Base-by-base conservation (phyloP, 2,113 vertebrate species). In the Salvelinus fontinalis region DNA sequence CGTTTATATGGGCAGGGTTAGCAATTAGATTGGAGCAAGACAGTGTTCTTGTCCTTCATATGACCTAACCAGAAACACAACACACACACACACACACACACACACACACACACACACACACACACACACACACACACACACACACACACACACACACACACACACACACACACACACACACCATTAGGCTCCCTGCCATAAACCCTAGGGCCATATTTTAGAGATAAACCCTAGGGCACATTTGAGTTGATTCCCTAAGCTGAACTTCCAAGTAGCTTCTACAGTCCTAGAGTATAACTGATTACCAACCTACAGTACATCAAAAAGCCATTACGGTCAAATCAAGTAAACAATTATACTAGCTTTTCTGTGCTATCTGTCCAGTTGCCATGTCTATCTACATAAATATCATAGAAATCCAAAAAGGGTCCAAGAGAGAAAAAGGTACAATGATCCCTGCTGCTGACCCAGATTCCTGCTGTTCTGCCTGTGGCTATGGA, bases 171-270 rank as follows among this genome's bases (percentile, higher is more conserved):
- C 64, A 66, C 64, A 66, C 22, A 66, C 26, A 67, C 7, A 34
- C 34, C 34, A 89, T 86, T 86, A 87, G 72, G 78, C 79, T 49
- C 22, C 48, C 82, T 75, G 83, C 83, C 82, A 81, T 87, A 67
- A 87, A 76, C 54, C 82, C 80, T 71, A 75, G 80, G 73, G 85
- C 81, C 48, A 1, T 26, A 65, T 75, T 79, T 83, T 75, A 81
- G 80, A 34, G 8, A 9, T 71, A 80, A 79, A 87, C 26, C 26
- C 26, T 26, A 26, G 26, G 26, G 85, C 82, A 88, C 86, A 81
- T 84, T 76, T 76, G 81, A 27, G 78, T 74, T 75, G 77, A 85
- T 85, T 87, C 86, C 88, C 85, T 78, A 75, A 78, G 81, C 75
- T 70, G 62, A 81, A 89, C 81, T 83, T 87, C 79, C 26, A 29